phyloP scores from a whole-genome alignment of 2,113 vertebrate species.

The Setophaga petechia region DNA sequence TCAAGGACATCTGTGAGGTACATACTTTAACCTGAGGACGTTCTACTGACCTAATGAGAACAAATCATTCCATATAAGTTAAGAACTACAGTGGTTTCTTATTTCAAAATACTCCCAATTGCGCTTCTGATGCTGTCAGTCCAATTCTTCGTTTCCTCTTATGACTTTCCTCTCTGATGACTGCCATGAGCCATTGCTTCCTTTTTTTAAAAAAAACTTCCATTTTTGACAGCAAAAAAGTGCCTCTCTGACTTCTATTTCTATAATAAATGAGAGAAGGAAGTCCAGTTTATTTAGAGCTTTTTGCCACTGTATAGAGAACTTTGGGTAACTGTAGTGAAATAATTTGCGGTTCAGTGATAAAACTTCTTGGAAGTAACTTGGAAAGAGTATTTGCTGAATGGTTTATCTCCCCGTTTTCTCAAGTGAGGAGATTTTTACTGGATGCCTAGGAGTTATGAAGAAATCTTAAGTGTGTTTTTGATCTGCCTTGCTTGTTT shows the following conservation, averaged over 20 bases:
- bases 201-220: background rate
- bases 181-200: background rate
- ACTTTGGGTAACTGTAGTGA: background rate
- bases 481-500: background rate
- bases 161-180: background rate
- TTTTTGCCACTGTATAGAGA: background rate
- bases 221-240: background rate
- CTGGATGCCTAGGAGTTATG: background rate
- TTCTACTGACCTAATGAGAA: background rate
- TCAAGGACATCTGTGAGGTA: conserved; percentile 97
- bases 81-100: background rate
- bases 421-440: background rate
- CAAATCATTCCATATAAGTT: background rate
- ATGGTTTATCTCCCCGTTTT: background rate
- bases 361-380: background rate
- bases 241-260: background rate
- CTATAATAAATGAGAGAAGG: background rate
- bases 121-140: background rate
- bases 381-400: background rate
- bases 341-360: background rate
- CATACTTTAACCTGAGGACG: background rate
- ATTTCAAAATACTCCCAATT: background rate
- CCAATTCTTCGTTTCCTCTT: background rate
- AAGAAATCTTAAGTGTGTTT: background rate
- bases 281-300: background rate